Evolutionary conservation across 2,888 invertebrate genomes (phyloP).

Genomic region (Lithosia quadra): DNA sequence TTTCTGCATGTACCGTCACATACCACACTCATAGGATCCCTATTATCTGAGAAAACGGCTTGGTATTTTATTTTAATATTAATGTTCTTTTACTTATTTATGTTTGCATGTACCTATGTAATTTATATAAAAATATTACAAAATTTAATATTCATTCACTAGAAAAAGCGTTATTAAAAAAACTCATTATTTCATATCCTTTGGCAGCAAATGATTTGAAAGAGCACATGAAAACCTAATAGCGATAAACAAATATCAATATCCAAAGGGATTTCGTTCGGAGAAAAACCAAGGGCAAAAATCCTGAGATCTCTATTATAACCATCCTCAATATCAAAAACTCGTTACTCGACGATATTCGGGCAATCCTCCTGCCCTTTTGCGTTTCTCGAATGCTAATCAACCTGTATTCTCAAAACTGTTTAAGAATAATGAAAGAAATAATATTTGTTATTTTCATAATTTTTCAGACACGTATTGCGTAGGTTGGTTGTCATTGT

Average conservation of each 20-base stretch:
- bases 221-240: neutral
- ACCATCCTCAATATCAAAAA: neutral
- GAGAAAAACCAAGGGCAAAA: neutral
- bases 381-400: constrained; percentile 4
- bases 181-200: neutral
- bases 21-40: no score
- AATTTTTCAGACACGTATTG: neutral
- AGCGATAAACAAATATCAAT: neutral
- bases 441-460: no score
- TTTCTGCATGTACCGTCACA: no score
- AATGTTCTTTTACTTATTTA: no score
- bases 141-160: neutral
- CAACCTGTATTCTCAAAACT: neutral
- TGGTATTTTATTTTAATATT: neutral
- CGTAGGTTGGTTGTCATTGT: neutral
- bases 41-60: no score
- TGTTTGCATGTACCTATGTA: no score
- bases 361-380: constrained; percentile 1
- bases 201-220: neutral
- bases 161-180: neutral
- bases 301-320: constrained; percentile 2
- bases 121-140: neutral
- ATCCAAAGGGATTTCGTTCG: neutral
- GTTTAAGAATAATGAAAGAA: neutral
- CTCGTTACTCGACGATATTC: neutral